These are phyloP conservation scores for Balanococcus diminutus DNA, from an alignment of 2,888 invertebrate genomes.

Conservation along the genomic window DNA sequence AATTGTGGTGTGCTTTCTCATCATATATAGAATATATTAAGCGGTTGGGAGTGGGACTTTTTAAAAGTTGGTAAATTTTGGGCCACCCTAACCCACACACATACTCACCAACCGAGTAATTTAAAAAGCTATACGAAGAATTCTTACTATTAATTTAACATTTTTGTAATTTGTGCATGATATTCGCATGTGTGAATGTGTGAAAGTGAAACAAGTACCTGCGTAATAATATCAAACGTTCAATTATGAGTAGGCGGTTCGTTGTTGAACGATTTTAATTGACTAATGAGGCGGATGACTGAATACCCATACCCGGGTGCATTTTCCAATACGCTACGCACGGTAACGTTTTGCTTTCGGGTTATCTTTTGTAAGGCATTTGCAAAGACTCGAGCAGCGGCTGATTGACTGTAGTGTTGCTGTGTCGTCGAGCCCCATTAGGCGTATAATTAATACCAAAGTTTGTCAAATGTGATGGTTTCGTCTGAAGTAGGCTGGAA, in stretches of 20 bases:
- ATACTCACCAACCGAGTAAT: too few relatives aligned
- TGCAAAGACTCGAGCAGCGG: background rate
- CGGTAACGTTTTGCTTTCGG: background rate
- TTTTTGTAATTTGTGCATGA: too few relatives aligned
- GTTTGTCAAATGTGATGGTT: background rate
- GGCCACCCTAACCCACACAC: too few relatives aligned
- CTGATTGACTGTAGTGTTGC: background rate
- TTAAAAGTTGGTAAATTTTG: too few relatives aligned
- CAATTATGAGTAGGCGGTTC: background rate
- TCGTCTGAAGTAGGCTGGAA: background rate
- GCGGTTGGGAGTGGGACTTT: too few relatives aligned
- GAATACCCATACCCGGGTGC: background rate
- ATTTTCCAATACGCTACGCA: background rate
- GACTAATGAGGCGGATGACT: background rate
- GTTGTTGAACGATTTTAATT: background rate
- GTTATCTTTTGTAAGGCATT: background rate
- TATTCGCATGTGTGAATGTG: too few relatives aligned
- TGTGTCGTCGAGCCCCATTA: background rate
- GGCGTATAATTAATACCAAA: background rate
- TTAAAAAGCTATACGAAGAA: too few relatives aligned
- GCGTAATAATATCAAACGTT: too few relatives aligned
- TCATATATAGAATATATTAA: too few relatives aligned
- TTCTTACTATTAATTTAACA: too few relatives aligned
- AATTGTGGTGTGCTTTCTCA: too few relatives aligned
- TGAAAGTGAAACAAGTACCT: background rate